phyloP scores from a whole-genome alignment of 2,113 vertebrate genomes.

The Arizona elegans region DNA sequence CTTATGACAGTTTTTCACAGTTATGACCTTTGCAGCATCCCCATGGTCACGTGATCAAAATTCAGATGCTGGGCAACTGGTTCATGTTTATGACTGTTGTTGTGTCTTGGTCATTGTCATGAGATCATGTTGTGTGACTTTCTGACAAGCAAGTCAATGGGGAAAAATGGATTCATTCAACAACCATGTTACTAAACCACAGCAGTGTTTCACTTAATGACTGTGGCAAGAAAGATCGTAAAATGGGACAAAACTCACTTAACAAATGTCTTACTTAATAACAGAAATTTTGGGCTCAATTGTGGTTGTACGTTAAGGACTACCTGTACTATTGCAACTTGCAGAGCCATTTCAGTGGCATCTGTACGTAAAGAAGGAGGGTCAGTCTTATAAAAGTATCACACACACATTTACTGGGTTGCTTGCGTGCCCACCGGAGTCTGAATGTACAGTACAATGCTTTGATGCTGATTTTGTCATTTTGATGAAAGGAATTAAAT shows the following conservation, averaged over 20 bases:
- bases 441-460: not conserved
- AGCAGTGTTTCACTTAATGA: not conserved
- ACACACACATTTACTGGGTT: not conserved
- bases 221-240: not conserved
- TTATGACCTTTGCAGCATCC: not conserved
- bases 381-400: not conserved
- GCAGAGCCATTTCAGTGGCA: not conserved
- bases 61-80: not conserved
- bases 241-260: not conserved
- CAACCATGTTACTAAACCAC: not conserved
- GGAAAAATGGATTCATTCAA: not conserved
- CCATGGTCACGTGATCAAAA: not conserved
- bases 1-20: not conserved
- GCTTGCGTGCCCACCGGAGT: not conserved
- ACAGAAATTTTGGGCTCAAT: not conserved
- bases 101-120: not conserved
- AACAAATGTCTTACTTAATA: not conserved
- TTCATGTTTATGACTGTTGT: not conserved
- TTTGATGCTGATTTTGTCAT: not conserved
- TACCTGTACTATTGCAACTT: not conserved
- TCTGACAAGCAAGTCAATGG: not conserved
- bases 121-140: not conserved
- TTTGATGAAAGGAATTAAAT: not conserved
- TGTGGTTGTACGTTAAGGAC: not conserved
- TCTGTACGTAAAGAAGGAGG: not conserved